phyloP scores from a whole-genome alignment of 2,113 vertebrate species.

The Phalacrocorax brasilianus region DNA sequence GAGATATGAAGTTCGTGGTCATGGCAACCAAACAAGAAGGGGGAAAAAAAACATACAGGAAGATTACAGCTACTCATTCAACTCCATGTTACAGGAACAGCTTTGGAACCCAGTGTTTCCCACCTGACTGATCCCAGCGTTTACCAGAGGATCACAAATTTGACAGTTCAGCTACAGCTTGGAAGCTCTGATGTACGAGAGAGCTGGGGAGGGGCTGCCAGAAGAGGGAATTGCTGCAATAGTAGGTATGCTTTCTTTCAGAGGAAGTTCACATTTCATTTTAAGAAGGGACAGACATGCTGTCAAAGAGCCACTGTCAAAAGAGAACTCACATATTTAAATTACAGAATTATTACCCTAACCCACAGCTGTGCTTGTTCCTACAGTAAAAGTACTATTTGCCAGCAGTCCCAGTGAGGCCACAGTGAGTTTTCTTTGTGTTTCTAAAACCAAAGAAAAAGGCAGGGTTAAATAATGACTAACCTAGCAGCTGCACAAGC shows the following conservation, averaged over 20 bases:
- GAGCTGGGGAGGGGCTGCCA: neutral
- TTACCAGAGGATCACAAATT: neutral
- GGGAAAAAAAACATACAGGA: neutral
- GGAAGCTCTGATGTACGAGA: rapidly evolving
- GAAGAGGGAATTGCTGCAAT: neutral
- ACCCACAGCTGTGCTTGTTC: neutral
- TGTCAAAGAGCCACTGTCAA: neutral
- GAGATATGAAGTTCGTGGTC: neutral
- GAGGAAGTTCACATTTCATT: neutral
- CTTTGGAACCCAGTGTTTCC: neutral
- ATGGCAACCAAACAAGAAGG: neutral
- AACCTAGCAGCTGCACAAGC: neutral
- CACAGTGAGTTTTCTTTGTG: neutral
- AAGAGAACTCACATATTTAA: neutral
- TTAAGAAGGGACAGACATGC: neutral
- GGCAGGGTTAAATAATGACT: neutral
- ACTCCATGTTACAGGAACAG: neutral
- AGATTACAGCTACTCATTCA: neutral
- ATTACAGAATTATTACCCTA: neutral
- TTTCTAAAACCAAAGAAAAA: neutral
- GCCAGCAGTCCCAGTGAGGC: neutral
- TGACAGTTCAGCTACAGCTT: neutral
- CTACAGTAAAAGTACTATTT: neutral
- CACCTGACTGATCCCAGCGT: neutral
- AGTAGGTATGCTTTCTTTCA: neutral